Evolutionary conservation across 2,113 vertebrate species (phyloP), one percentile per base, ranked within the genome.

Genomic region (Semnornis frantzii): DNA sequence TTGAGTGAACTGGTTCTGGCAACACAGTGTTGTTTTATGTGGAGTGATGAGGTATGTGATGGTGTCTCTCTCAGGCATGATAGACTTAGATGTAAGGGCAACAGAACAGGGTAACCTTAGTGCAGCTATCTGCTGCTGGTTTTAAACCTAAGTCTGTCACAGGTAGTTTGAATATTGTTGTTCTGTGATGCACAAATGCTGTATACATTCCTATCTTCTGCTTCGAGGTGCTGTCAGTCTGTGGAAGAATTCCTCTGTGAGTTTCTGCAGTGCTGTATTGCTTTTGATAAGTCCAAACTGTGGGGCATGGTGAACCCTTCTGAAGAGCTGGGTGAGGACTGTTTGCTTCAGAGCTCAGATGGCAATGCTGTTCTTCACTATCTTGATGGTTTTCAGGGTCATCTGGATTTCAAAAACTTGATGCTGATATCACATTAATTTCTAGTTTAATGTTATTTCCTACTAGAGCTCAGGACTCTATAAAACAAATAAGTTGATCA

Each of bases 281-380:
- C 1, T 50, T 71, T 59, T 18, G 2, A 4, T 59, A 82, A 19
- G 19, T 23, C 15, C 9, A 63, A n/a, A 37, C 8, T 66, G 18
- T 0, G 1, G 19, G 25, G 2, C 8, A 18, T 5, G 3, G 6
- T 63, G n/a, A 68, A 10, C 2, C 33, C 17, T 59, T 58, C 30
- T 33, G 23, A 10, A 72, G 31, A 85, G 7, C 17, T 76, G 34
- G 6, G 7, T 10, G n/a, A 7, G 13, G 34, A n/a, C 6, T 63
- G 6, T 17, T 42, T 55, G 5, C 31, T 65, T 77, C 59, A 86
- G 39, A 83, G 2, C 37, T 64, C 15, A 68, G 58, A 18, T 75
- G 31, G 31, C 4, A 28, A 2, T 48, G 19, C 8, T 31, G 30
- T 68, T 75, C 28, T 79, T 89, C 21, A 44, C 23, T 57, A 57